Percentiles rank a stretch among this genome's conserved stretches.
Evolutionary conservation across 1,140 invertebrate species (phyloP).

Genomic region (Drosophila mayri): DNA sequence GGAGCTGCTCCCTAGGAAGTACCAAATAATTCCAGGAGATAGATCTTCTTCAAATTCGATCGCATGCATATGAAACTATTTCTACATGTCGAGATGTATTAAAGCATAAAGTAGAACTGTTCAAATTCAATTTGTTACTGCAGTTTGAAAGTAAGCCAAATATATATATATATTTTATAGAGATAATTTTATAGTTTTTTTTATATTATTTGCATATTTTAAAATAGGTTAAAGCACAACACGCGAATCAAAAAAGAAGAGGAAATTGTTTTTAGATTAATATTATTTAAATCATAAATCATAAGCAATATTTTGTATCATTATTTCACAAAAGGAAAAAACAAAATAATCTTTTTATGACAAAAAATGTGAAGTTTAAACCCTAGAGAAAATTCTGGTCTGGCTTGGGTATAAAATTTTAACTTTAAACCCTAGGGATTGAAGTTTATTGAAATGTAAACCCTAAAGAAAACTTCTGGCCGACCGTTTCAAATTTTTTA

Average conservation of each 20-base stretch:
- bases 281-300: no score
- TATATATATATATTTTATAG: constrained; percentile 41
- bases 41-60: constrained; percentile 2
- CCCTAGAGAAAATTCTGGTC: no score
- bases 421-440: no score
- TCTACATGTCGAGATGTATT: neutral
- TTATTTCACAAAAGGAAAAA: no score
- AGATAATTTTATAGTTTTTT: neutral
- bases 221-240: neutral
- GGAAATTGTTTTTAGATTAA: neutral
- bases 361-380: no score
- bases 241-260: no score
- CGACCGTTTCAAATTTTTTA: no score
- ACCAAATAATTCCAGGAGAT: neutral
- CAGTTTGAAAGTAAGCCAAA: constrained; percentile 22
- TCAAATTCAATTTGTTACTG: constrained; percentile 17
- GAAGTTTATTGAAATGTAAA: no score
- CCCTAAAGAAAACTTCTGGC: no score
- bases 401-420: no score
- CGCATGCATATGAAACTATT: constrained; percentile 1
- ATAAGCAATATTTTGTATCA: no score
- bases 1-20: neutral
- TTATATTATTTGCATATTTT: neutral
- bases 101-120: constrained; percentile 13
- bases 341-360: no score